Evolutionary conservation across 2,888 invertebrate species (phyloP), one percentile per base, ranked within the genome.

Genomic region (Eupithecia inturbata): DNA sequence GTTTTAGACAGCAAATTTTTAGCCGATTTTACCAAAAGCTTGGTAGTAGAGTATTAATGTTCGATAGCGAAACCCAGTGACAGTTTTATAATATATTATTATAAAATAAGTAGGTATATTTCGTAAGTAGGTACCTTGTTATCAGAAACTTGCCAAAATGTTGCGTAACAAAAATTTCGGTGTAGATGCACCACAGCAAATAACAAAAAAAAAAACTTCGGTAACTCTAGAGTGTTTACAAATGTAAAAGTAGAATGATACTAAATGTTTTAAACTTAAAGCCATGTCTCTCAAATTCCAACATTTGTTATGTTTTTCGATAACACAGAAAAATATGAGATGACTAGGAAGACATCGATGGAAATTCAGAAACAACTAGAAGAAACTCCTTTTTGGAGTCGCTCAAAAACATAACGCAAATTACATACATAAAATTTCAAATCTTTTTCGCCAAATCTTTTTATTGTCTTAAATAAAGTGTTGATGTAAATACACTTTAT

Each of bases 321-420:
- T 26, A 22, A 57, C 53, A 53, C 12, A 53, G 53, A 10, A 22
- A 14, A 57, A 57, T 57, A 14, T 0, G 9, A 26, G 14, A 57
- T 26, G 57, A 57, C 26, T 57, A 57, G 57, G 57, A 57, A 57
- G 57, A 26, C 57, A 26, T 26, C 53, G 12, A 57, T 57, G 57
- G 4, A 57, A 57, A 26, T 26, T 14, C 0, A 26, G 26, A 57
- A 57, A 26, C 3, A 12, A 26, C 10, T 57, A 22, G 22, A 22
- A 22, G 22, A 53, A 26, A 53, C 22, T 53, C 12, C 12, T 10
- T 12, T 53, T 53, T 53, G 22, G 22, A 53, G 10, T 14, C 26
- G 22, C 53, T 53, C 53, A 53, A 22, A 53, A 53, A 53, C 45
- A 53, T 45, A 6, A 53, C 53, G n/a, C 22, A 22, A 53, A 22